Base-by-base conservation (phyloP, 2,888 invertebrate genomes). In the Aphidoletes aphidimyza region DNA sequence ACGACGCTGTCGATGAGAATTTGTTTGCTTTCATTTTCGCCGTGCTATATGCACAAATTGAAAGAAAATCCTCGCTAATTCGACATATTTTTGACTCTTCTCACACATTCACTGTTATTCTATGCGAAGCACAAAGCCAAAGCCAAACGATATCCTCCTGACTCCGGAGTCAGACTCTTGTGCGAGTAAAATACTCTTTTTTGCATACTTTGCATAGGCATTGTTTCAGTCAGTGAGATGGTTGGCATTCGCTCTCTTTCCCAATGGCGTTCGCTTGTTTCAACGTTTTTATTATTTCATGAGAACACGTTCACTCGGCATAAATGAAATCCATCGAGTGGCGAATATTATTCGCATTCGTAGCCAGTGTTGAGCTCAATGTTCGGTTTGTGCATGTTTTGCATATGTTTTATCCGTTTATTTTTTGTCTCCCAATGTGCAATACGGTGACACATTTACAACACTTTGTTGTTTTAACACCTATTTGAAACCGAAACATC, bases 381-480 rank as follows among this genome's bases (percentile, higher is more conserved):
- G 69, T n/a, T 14, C 34, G 17, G 26, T 69, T n/a, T 69, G 34
- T 69, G 69, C 34, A 69, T 11, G 34, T 34, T 69, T 69, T 69
- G 34, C 69, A 69, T 69, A 22, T 54, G 54, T 54, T 42, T 42
- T 42, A 6, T 42, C 42, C 54, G 22, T 3, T 26, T 54, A 8
- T 54, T 54, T n/a, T 54, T n/a, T 54, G 22, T 54, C 5, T 54
- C 22, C 26, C 30, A 14, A 30, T 30, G 30, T 69, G 34, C 69
- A 69, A 69, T 30, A 30, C 30, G 34, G 69, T 69, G 69, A 69
- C 69, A 69, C 69, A 69, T 69, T 69, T 69, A 69, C 69, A 69
- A 69, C 69, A 30, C 14, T 69, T 69, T 34, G 34, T 34, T 69
- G 69, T 69, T 69, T 69, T 69, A 69, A 30, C 69, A 69, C 69